Base-by-base conservation (phyloP, 35 echinoderm and acorn worm genomes). In the Chiridota heheva region DNA sequence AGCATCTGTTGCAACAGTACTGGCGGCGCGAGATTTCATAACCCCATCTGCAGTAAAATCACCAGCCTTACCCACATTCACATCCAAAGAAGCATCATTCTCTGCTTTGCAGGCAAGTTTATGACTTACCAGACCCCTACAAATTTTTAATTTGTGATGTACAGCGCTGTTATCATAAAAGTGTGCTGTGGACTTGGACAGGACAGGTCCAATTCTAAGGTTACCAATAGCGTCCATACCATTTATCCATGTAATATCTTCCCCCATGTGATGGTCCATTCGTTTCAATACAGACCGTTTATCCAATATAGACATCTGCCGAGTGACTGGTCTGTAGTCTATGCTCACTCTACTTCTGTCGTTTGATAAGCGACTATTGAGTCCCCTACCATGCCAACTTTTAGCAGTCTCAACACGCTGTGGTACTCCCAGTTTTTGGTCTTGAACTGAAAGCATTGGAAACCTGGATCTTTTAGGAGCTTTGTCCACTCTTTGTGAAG, bases 41-140 rank as follows among this genome's bases (percentile, higher is more conserved):
- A n/a, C n/a, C n/a, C n/a, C n/a, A n/a, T n/a, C n/a, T n/a, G n/a
- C n/a, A n/a, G n/a, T n/a, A n/a, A n/a, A n/a, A n/a, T n/a, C n/a
- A n/a, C n/a, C n/a, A n/a, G n/a, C n/a, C n/a, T 63, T 44, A 5
- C 77, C 90, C 5, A 83, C 90, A 64, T 78, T 87, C 22, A 92
- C 76, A 41, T 86, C 84, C 26, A 82, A 58, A 6, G 58, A 22
- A 24, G 78, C 69, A 46, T 58, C 60, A 36, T 76, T 44, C 30
- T 60, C 86, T 8, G 22, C 57, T 33, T 13, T 81, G 40, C 43
- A 72, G 20, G 66, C 70, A 13, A 76, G 68, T 18, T 82, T 77
- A 58, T 89, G 91, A 70, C 91, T 96, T 18, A 96, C 91, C n/a
- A 96, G 86, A 8, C 91, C 91, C 10, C 91, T 61, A 22, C 87